Base-by-base conservation (phyloP, 2,888 invertebrate species). In the Phaedon cochleariae region DNA sequence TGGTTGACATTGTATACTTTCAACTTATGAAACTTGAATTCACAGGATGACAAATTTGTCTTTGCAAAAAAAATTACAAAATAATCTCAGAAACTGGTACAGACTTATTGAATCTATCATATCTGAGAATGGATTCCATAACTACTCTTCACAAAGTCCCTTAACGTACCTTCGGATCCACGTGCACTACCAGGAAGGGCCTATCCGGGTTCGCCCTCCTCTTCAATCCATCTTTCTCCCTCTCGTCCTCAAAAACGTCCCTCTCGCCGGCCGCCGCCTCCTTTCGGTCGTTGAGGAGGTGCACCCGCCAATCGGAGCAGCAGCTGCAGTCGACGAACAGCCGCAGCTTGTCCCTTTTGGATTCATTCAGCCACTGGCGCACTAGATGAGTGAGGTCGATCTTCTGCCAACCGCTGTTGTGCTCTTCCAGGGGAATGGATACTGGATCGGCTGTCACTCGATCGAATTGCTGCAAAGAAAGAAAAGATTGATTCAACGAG, bases 241-340 rank as follows among this genome's bases (percentile, higher is more conserved):
- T n/a, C n/a, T n/a, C 34, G 34, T 26, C 26, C 4, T 26, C 26
- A 7, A 26, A 26, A 7, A 26, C 4, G 7, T 26, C 26, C 4
- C 26, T 7, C 4, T 26, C 26, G 26, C 7, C 41, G 41, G 12
- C 29, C 29, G 4, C 4, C 29, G 29, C 29, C 7, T 29, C 29
- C 5, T 7, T 29, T 59, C 65, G 67, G 17, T 79, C 72, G 80
- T 83, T 82, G 68, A 86, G 85, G 48, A 90, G 84, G 73, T 90
- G 88, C 76, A 93, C 86, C 71, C 91, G 89, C 90, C 84, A 90
- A 87, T 90, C 90, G 81, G 92, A 92, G 83, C 94, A 94, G 62
- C 94, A 94, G 75, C 92, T 91, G 84, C 94, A 94, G 84, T 94
- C 94, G 73, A 96, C 90, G 75, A 96, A 87, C 63, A 96, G 86